Percentiles rank a stretch among this genome's conserved stretches.
These are phyloP conservation scores for Spilarctia lutea DNA, from an alignment of 2,888 invertebrate genomes.

Conservation along the genomic window DNA sequence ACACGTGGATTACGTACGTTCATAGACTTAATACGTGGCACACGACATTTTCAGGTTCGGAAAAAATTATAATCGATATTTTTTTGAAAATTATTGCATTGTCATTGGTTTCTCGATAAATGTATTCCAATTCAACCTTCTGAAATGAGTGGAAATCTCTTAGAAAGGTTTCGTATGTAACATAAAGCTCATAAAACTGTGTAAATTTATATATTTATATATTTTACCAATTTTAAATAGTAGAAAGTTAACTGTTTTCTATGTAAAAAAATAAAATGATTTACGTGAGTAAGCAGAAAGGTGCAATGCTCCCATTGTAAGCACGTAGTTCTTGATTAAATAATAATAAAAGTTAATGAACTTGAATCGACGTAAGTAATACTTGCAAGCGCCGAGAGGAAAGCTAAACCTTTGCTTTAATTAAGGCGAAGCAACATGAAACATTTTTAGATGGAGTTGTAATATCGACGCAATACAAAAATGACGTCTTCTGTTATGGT, in stretches of 20 bases:
- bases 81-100: too few relatives aligned
- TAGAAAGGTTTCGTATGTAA: not conserved
- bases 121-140: too few relatives aligned
- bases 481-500: slow-evolving; percentile 27
- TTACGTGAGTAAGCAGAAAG: slow-evolving; percentile 18
- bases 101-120: too few relatives aligned
- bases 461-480: slow-evolving; percentile 38
- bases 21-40: too few relatives aligned
- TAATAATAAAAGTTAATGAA: slow-evolving; percentile 64
- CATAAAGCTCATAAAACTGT: not conserved
- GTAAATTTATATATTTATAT: too few relatives aligned
- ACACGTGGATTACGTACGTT: too few relatives aligned
- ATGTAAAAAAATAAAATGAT: not conserved
- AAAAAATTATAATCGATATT: too few relatives aligned
- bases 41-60: too few relatives aligned
- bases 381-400: slow-evolving; percentile 53
- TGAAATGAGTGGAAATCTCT: too few relatives aligned
- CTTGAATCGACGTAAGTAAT: slow-evolving; percentile 63
- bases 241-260: not conserved
- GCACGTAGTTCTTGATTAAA: slow-evolving; percentile 57
- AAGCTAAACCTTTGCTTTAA: slow-evolving; percentile 64
- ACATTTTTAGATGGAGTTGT: slow-evolving; percentile 50
- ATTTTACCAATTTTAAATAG: not conserved
- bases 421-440: slow-evolving; percentile 65
- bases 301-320: slow-evolving; percentile 50